These are phyloP conservation scores for Liparis tanakae DNA, from an alignment of 2,797 vertebrate genomes.

Conservation along the genomic window DNA sequence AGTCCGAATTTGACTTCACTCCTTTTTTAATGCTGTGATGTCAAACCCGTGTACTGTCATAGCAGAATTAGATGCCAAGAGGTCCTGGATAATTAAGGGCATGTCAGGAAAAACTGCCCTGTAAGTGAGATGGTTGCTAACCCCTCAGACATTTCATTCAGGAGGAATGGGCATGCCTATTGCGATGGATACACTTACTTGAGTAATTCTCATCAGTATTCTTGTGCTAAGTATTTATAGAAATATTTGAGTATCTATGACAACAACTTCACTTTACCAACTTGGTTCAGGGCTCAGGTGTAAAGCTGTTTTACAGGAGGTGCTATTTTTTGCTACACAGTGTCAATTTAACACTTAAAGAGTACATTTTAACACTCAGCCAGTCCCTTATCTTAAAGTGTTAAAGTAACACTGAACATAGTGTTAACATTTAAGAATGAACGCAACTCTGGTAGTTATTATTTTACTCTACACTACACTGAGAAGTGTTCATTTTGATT, in stretches of 20 bases:
- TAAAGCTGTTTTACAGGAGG: background rate
- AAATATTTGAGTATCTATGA: background rate
- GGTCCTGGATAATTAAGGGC: slow-evolving; percentile 54
- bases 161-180: slow-evolving; percentile 4
- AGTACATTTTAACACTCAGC: no score
- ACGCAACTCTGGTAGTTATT: no score
- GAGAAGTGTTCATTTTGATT: no score
- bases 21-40: slow-evolving; percentile 31
- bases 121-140: slow-evolving; percentile 42
- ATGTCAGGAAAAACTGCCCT: slow-evolving; percentile 46
- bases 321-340: background rate
- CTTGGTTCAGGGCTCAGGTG: background rate
- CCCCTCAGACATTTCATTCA: slow-evolving; percentile 40
- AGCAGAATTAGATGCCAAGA: slow-evolving; percentile 43
- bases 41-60: slow-evolving; percentile 27
- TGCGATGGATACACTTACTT: slow-evolving; percentile 13
- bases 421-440: no score
- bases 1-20: slow-evolving; percentile 25
- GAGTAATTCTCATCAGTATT: slow-evolving; percentile 24
- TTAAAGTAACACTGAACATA: no score
- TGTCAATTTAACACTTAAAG: no score
- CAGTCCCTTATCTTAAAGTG: no score
- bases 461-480: no score
- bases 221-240: background rate
- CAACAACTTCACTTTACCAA: background rate